phyloP scores from a whole-genome alignment of 2,797 vertebrate species.

The Rhinoraja longicauda region DNA sequence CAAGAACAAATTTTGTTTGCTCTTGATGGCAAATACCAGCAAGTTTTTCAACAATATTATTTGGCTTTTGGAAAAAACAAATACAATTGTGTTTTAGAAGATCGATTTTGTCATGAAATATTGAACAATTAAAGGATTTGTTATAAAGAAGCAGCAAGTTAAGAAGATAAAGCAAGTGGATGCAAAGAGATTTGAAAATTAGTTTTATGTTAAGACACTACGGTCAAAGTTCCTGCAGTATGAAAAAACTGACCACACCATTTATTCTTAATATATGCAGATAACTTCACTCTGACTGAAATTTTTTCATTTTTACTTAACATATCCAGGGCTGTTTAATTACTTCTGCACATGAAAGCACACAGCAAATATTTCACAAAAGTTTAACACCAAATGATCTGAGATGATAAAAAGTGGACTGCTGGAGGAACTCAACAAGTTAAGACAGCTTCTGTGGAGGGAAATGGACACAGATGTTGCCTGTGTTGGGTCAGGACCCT shows the following conservation, averaged over 20 bases:
- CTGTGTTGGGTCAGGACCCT: too few species aligned
- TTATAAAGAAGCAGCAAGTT: neutral
- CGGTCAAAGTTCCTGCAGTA: neutral
- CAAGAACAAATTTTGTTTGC: neutral
- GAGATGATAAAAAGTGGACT: neutral
- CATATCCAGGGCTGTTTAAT: neutral
- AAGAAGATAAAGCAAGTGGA: neutral
- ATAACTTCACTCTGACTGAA: neutral
- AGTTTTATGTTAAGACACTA: neutral
- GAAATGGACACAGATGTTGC: too few species aligned
- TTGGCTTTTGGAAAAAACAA: neutral
- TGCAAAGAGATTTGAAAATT: neutral
- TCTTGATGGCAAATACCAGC: neutral
- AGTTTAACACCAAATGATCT: neutral
- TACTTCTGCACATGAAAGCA: neutral
- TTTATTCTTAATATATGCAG: neutral
- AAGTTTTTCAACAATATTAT: neutral
- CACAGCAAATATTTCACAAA: neutral
- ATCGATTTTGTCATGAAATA: neutral
- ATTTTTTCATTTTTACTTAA: neutral
- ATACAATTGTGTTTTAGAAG: neutral
- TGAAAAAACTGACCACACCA: neutral
- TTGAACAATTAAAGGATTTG: neutral
- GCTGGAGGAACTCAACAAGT: too few species aligned
- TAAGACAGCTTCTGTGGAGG: too few species aligned